Evolutionary conservation across 1,140 invertebrate species (phyloP).

Genomic region (Hyposmocoma kahamanoa): DNA sequence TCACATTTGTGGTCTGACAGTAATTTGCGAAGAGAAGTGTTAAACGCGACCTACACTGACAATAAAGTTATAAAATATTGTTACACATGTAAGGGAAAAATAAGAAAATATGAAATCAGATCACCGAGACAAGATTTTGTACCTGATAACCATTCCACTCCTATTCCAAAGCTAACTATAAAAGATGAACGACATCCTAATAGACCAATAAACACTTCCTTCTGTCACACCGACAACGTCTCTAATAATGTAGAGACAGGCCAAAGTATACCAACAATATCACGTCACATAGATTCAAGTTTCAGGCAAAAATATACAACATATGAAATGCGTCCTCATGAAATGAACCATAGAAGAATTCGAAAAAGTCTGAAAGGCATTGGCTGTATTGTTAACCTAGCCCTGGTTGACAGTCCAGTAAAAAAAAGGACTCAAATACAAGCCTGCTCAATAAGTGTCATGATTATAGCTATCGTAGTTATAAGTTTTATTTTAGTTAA

Average conservation of each 20-base stretch:
- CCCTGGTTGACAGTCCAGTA: slow-evolving; percentile 53
- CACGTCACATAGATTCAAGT: slow-evolving; percentile 55
- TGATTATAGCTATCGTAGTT: slow-evolving; percentile 62
- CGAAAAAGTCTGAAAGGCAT: slow-evolving; percentile 64
- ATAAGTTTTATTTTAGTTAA: slow-evolving; percentile 68
- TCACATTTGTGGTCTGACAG: slow-evolving; percentile 56
- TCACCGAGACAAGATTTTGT: slow-evolving; percentile 34
- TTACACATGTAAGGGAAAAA: slow-evolving; percentile 57
- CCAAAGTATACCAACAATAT: slow-evolving; percentile 61
- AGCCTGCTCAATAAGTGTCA: slow-evolving; percentile 67
- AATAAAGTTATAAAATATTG: slow-evolving; percentile 46
- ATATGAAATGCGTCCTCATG: slow-evolving; percentile 33
- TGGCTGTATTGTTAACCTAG: slow-evolving; percentile 61
- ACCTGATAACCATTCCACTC: slow-evolving; percentile 63
- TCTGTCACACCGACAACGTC: slow-evolving; percentile 10
- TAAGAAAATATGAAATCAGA: slow-evolving; percentile 60
- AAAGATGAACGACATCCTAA: slow-evolving; percentile 14
- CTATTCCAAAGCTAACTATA: slow-evolving; percentile 35
- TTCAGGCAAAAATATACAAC: slow-evolving; percentile 51
- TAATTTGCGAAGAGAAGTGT: slow-evolving; percentile 36
- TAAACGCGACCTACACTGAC: slow-evolving; percentile 33
- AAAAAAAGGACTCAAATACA: slow-evolving; percentile 63
- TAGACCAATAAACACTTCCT: slow-evolving; percentile 9
- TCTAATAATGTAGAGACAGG: slow-evolving; percentile 12
- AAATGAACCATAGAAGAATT: slow-evolving; percentile 42